phyloP scores from a whole-genome alignment of 2,113 vertebrate genomes.

The Dicerorhinus sumatrensis region DNA sequence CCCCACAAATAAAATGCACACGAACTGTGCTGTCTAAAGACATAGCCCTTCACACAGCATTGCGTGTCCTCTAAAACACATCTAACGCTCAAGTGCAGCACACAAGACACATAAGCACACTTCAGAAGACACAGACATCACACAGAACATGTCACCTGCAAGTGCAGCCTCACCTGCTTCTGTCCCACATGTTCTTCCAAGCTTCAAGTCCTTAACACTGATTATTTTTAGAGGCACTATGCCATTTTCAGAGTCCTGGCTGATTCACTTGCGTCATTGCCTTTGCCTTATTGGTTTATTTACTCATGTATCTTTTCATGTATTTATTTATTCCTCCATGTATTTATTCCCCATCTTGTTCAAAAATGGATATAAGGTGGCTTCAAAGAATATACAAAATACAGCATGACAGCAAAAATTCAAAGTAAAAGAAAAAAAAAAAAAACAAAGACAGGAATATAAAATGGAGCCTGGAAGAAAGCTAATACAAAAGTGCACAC shows the following conservation, averaged over 20 bases:
- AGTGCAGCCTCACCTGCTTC: conserved; percentile 41
- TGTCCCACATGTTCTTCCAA: conserved; percentile 34
- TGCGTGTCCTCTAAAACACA: not conserved
- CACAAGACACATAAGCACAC: conserved; percentile 28
- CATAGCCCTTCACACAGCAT: not conserved
- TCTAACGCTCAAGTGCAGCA: not conserved
- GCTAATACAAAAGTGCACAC: conserved; percentile 6
- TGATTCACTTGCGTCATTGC: not conserved
- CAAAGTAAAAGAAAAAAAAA: not conserved
- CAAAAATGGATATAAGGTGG: conserved; percentile 30
- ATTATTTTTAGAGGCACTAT: conserved; percentile 8
- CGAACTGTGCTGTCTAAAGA: not conserved
- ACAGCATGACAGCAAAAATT: not conserved
- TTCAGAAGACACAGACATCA: conserved; percentile 17
- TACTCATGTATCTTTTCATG: not conserved
- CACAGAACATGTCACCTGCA: not conserved
- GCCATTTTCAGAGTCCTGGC: conserved; percentile 4
- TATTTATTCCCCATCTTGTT: conserved; percentile 43
- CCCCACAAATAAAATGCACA: not conserved
- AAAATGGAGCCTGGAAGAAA: not conserved
- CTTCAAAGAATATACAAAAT: conserved; percentile 46
- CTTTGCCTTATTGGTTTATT: conserved; percentile 41
- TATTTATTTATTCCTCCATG: conserved; percentile 36
- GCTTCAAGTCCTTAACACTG: not conserved
- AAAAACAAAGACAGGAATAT: not conserved